Evolutionary conservation across 92 coral and sea anemone genomes (phyloP).

Genomic region (Paragorgia papillata): DNA sequence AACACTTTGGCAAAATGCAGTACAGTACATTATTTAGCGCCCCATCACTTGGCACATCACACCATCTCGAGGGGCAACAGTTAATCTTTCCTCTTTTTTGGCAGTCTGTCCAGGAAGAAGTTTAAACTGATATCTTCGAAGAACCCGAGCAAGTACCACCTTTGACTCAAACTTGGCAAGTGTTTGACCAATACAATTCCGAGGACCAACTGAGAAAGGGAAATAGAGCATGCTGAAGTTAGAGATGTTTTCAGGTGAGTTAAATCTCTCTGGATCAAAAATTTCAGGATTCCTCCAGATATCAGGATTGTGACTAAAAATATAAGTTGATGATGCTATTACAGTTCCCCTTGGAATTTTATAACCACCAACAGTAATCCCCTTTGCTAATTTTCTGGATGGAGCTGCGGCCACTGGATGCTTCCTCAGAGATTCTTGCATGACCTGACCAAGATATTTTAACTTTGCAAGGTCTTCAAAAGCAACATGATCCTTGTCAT

Average conservation of each 20-base stretch:
- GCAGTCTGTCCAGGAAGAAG: constrained; percentile 40
- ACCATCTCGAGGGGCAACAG: constrained; percentile 39
- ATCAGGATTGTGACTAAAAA: constrained; percentile 60
- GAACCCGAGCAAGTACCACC: constrained; percentile 17
- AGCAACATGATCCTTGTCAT: constrained; percentile 44
- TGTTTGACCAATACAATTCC: constrained; percentile 32
- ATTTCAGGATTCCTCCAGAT: constrained; percentile 39
- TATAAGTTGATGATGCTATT: constrained; percentile 35
- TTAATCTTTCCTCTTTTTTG: background rate
- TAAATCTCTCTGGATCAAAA: constrained; percentile 43
- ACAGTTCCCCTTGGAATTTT: constrained; percentile 52
- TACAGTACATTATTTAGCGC: constrained; percentile 9
- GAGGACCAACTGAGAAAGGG: constrained; percentile 44
- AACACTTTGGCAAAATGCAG: too few relatives aligned
- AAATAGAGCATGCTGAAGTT: constrained; percentile 2
- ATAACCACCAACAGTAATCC: constrained; percentile 56
- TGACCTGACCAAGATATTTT: constrained; percentile 68
- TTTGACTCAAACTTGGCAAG: constrained; percentile 43
- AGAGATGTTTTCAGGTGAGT: constrained; percentile 7
- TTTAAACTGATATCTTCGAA: constrained; percentile 14
- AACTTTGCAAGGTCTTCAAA: constrained; percentile 79
- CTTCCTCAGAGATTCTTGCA: constrained; percentile 74
- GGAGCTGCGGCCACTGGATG: constrained; percentile 60
- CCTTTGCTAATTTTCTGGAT: constrained; percentile 46
- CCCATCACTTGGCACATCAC: constrained; percentile 28